Percentiles rank a stretch among this genome's conserved stretches.
Conservation (phyloP, 2,113 vertebrate species). For the Anolis sagrei region DNA sequence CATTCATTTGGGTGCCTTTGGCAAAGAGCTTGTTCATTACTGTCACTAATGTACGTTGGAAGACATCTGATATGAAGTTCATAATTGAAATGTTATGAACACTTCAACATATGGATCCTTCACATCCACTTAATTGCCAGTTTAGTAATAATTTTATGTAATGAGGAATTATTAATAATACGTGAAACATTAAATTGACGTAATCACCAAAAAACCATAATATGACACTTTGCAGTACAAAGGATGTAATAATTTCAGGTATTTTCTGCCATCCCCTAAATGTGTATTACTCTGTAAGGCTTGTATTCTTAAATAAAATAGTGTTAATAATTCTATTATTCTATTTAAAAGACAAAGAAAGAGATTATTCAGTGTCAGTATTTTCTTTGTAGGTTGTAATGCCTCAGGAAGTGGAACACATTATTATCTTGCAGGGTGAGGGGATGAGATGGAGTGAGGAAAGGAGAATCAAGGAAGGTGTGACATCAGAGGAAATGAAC, state of each 20-base stretch:
- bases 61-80: conserved; percentile 78
- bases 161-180: conserved; percentile 86
- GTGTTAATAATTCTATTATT: conserved; percentile 48
- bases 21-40: conserved; percentile 70
- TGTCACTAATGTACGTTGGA: conserved; percentile 72
- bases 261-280: conserved; percentile 58
- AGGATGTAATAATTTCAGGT: conserved; percentile 72
- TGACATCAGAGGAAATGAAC: neutral
- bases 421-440: neutral
- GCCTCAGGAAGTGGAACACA: conserved; percentile 50
- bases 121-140: conserved; percentile 83
- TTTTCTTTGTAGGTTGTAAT: conserved; percentile 44
- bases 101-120: conserved; percentile 84
- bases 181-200: conserved; percentile 81
- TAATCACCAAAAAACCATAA: conserved; percentile 77
- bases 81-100: conserved; percentile 83
- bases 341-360: conserved; percentile 60
- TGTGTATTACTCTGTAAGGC: conserved; percentile 16
- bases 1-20: conserved; percentile 67
- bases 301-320: conserved; percentile 61
- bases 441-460: neutral
- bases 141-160: conserved; percentile 87
- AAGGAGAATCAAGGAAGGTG: neutral
- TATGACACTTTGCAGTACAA: conserved; percentile 73
- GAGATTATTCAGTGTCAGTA: conserved; percentile 37